Percentiles rank a stretch among this genome's conserved stretches.
Evolutionary conservation across 1,140 invertebrate species (phyloP).

Genomic region (Drosophila carrolli): DNA sequence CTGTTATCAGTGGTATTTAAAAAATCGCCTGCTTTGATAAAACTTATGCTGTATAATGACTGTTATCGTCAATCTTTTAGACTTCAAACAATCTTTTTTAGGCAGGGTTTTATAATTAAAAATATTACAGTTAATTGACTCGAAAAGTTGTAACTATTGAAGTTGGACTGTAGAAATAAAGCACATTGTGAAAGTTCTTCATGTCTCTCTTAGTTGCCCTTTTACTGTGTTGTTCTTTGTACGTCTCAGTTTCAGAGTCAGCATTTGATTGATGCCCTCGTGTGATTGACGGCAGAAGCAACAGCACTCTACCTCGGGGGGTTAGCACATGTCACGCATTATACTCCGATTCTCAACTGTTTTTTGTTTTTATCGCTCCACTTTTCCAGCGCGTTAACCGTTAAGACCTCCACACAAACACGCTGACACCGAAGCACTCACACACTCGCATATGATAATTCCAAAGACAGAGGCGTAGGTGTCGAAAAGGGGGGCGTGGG

Average conservation of each 20-base stretch:
- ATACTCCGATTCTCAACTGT: constrained; percentile 34
- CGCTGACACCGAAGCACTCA: constrained; percentile 33
- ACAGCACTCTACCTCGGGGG: constrained; percentile 55
- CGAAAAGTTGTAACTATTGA: constrained; percentile 4
- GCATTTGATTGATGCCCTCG: constrained; percentile 67
- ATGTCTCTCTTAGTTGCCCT: constrained; percentile 8
- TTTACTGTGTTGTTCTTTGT: constrained; percentile 40
- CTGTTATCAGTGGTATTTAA: background rate
- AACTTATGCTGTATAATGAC: background rate
- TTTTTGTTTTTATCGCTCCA: constrained; percentile 40
- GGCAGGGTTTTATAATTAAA: too few species aligned
- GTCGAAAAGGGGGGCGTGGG: constrained; percentile 27
- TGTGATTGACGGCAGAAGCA: constrained; percentile 59
- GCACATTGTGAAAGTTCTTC: constrained; percentile 36
- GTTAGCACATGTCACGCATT: constrained; percentile 51
- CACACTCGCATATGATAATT: constrained; percentile 48
- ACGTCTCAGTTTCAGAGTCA: constrained; percentile 45
- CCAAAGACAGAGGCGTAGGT: constrained; percentile 23
- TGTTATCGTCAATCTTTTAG: background rate
- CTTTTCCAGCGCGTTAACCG: constrained; percentile 39
- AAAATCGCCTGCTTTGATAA: background rate
- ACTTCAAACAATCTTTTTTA: too few species aligned
- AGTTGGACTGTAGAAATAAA: constrained; percentile 30
- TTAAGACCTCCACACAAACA: constrained; percentile 36
- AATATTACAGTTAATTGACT: background rate